phyloP scores from a whole-genome alignment of 2,797 vertebrate species.

The Chaetophractus vellerosus region DNA sequence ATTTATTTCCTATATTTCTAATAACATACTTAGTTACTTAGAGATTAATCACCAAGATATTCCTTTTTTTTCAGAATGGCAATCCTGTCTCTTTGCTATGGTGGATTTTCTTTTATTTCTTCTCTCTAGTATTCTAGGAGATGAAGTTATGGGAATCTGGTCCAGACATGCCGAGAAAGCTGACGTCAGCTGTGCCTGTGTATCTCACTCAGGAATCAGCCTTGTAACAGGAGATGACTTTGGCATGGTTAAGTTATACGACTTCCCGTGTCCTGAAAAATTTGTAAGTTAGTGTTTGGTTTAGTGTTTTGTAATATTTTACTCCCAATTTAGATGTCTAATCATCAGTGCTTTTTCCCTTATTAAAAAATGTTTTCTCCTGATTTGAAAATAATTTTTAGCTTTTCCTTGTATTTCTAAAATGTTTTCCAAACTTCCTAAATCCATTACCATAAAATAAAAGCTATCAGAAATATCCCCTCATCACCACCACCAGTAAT shows the following conservation, averaged over 20 bases:
- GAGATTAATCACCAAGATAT: not conserved
- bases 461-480: not conserved
- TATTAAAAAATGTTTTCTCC: not conserved
- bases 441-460: conserved; percentile 19
- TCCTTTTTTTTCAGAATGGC: not conserved
- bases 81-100: not conserved
- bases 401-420: not conserved
- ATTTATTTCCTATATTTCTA: not conserved
- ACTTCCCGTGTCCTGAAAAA: conserved; percentile 99
- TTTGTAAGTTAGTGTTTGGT: conserved; percentile 94
- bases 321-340: not conserved
- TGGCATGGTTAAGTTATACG: conserved; percentile 99
- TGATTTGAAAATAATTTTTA: not conserved
- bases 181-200: conserved; percentile 98
- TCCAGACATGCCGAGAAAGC: conserved; percentile 98
- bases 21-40: not conserved
- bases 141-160: conserved; percentile 98
- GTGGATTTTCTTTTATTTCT: conserved; percentile 26
- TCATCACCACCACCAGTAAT: not conserved
- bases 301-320: conserved; percentile 41
- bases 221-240: conserved; percentile 98
- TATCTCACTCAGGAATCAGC: conserved; percentile 98
- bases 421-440: not conserved
- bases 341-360: not conserved
- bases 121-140: conserved; percentile 94